Evolutionary conservation across 2,113 vertebrate species (phyloP).

Genomic region (Anthoscopus minutus): DNA sequence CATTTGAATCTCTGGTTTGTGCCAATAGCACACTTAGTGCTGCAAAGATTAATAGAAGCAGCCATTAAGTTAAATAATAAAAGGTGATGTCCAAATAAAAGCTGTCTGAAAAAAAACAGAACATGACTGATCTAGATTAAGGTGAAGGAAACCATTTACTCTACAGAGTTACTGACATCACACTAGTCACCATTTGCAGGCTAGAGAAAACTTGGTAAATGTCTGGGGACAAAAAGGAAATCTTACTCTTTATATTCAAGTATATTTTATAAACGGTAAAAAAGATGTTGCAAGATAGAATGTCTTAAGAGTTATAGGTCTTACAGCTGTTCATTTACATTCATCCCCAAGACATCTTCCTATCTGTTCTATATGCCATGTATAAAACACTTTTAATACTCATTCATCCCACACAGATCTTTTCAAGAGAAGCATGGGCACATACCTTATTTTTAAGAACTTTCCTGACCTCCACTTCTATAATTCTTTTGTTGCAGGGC

Average conservation of each 20-base stretch:
- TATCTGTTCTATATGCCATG: neutral
- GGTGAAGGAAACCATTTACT: neutral
- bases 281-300: neutral
- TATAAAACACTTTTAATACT: neutral
- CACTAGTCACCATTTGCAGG: neutral
- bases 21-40: neutral
- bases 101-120: neutral
- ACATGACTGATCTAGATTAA: neutral
- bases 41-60: neutral
- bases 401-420: neutral
- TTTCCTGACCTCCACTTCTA: neutral
- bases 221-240: neutral
- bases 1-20: neutral
- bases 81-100: neutral
- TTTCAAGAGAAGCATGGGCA: neutral
- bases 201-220: neutral
- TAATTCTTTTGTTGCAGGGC: fast-evolving
- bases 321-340: neutral
- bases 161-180: neutral
- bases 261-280: neutral
- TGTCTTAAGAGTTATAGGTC: neutral
- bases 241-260: neutral
- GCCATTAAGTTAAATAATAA: neutral
- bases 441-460: neutral
- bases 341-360: neutral